Evolutionary conservation across 2,888 invertebrate species (phyloP), one percentile per base, ranked within the genome.

Genomic region (Priocnemis perturbator): DNA sequence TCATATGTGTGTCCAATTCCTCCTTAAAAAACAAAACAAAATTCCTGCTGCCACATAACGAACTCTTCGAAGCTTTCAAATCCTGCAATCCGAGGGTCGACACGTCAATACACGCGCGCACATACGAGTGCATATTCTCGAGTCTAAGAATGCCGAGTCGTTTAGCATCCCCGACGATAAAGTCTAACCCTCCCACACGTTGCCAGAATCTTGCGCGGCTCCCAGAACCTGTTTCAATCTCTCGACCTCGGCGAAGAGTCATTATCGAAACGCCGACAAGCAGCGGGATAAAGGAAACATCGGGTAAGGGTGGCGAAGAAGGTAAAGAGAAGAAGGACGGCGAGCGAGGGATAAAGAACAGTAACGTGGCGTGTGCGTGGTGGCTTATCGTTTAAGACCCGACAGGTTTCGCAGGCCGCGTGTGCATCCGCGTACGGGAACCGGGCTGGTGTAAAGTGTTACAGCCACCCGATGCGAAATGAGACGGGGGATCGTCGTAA

Each of bases 141-240:
- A n/a, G n/a, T n/a, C n/a, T n/a, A n/a, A n/a, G n/a, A n/a, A n/a
- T n/a, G n/a, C n/a, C n/a, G n/a, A n/a, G n/a, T n/a, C n/a, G n/a
- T n/a, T n/a, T n/a, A n/a, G n/a, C n/a, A n/a, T n/a, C n/a, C n/a
- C n/a, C n/a, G n/a, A n/a, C n/a, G n/a, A n/a, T n/a, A n/a, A n/a
- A n/a, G n/a, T n/a, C n/a, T n/a, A n/a, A n/a, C n/a, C n/a, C n/a
- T n/a, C n/a, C n/a, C n/a, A n/a, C n/a, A n/a, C n/a, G 26, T 26
- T 26, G 26, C 26, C 7, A 63, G 64, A 77, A 74, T 71, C 48
- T 53, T 44, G 59, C 47, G 56, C 63, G 26, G 26, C 26, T 26
- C 47, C n/a, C 3, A 47, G 11, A 47, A 47, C 15, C 47, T 3
- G 47, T 17, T 47, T 17, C 47, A 57, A 64, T 26, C 53, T n/a